These are phyloP conservation scores for Macaca mulatta DNA, from an alignment of 2,113 vertebrate species.

Conservation along the genomic window DNA sequence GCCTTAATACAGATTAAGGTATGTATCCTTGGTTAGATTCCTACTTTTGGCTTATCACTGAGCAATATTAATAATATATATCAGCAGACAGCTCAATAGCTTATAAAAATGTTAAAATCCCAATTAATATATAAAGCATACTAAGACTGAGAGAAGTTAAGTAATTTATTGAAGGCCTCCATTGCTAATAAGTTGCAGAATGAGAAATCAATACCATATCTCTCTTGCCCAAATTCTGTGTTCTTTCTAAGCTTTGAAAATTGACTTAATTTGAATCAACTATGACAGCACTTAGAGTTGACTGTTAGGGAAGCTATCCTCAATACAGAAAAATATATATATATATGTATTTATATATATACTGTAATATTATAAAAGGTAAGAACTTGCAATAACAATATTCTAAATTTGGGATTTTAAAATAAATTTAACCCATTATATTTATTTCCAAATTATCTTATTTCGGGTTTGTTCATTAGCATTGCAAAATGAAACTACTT, in stretches of 20 bases:
- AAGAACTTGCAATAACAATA: conserved; percentile 18
- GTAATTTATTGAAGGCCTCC: background rate
- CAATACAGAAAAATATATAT: background rate
- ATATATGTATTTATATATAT: background rate
- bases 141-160: background rate
- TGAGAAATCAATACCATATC: background rate
- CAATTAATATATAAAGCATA: background rate
- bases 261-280: background rate
- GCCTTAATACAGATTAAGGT: background rate
- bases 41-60: background rate
- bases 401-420: background rate
- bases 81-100: background rate
- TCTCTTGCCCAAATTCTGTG: background rate
- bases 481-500: conserved; percentile 37
- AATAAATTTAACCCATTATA: background rate
- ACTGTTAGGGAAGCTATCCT: background rate
- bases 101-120: background rate
- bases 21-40: background rate
- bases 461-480: conserved; percentile 35
- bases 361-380: background rate
- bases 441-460: conserved; percentile 17
- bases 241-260: conserved; percentile 21
- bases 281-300: background rate
- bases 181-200: background rate
- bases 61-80: background rate